Evolutionary conservation across 2,888 invertebrate species (phyloP).

Genomic region (Geotrupes spiniger): DNA sequence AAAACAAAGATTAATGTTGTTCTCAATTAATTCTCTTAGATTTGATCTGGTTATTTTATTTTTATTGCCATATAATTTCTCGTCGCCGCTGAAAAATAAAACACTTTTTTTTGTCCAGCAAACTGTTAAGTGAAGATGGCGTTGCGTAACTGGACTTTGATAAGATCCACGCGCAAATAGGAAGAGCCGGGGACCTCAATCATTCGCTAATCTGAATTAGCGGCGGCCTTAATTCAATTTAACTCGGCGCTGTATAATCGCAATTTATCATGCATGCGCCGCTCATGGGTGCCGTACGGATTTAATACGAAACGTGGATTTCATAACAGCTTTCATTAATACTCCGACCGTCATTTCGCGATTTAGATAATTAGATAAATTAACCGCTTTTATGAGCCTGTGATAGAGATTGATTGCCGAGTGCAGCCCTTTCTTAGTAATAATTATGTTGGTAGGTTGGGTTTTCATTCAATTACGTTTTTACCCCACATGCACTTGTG

Average conservation of each 20-base stretch:
- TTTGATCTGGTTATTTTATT: too few relatives aligned
- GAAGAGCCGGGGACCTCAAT: too few relatives aligned
- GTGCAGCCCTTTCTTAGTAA: slow-evolving; percentile 10
- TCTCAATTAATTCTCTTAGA: too few relatives aligned
- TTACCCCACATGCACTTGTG: slow-evolving; percentile 6
- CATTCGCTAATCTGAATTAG: too few relatives aligned
- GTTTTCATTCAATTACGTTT: slow-evolving; percentile 16
- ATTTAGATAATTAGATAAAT: slow-evolving; percentile 16
- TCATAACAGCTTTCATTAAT: slow-evolving; percentile 9
- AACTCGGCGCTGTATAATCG: not conserved
- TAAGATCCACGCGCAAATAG: too few relatives aligned
- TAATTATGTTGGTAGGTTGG: slow-evolving; percentile 14
- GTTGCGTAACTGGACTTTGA: too few relatives aligned
- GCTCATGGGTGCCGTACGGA: not conserved
- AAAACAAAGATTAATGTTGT: too few relatives aligned
- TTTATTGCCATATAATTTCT: too few relatives aligned
- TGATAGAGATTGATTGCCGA: slow-evolving; percentile 12
- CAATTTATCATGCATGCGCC: not conserved
- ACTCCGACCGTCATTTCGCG: slow-evolving; percentile 6
- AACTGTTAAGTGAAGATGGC: too few relatives aligned
- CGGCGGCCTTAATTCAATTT: too few relatives aligned
- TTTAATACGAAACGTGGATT: slow-evolving; percentile 14
- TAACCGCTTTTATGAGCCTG: slow-evolving; percentile 7
- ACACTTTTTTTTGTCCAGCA: too few relatives aligned
- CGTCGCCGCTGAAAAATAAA: too few relatives aligned